phyloP scores from a whole-genome alignment of 1,140 invertebrate species.

The Trachymyrmex cornetzi region DNA sequence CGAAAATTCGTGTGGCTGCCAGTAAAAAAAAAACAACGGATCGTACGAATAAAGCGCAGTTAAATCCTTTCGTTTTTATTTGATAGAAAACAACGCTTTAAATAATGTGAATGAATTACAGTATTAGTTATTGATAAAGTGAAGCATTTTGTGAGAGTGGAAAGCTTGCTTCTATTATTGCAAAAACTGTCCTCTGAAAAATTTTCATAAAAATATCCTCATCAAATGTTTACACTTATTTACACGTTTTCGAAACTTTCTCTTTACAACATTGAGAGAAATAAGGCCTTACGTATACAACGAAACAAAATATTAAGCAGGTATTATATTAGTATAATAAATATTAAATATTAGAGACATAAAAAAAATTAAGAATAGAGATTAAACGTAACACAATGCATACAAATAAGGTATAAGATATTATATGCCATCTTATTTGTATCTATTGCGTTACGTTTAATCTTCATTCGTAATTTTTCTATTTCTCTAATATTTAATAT shows the following conservation, averaged over 20 bases:
- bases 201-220: not conserved
- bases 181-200: not conserved
- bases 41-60: slow-evolving; percentile 10
- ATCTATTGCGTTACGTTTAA: too few species aligned
- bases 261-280: not conserved
- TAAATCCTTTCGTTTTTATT: slow-evolving; percentile 42
- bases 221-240: not conserved
- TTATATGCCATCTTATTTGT: too few species aligned
- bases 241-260: not conserved
- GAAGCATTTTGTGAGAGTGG: not conserved
- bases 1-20: slow-evolving; percentile 20
- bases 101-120: not conserved
- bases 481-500: too few species aligned
- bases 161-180: not conserved
- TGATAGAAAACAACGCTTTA: not conserved
- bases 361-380: too few species aligned
- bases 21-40: not conserved
- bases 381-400: too few species aligned
- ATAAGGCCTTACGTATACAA: too few species aligned
- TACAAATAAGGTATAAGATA: too few species aligned
- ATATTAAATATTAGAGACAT: too few species aligned
- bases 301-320: too few species aligned
- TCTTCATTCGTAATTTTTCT: too few species aligned
- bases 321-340: too few species aligned
- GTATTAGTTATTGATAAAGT: not conserved